Conservation (phyloP, 2,113 vertebrate species). For the Vimba vimba region DNA sequence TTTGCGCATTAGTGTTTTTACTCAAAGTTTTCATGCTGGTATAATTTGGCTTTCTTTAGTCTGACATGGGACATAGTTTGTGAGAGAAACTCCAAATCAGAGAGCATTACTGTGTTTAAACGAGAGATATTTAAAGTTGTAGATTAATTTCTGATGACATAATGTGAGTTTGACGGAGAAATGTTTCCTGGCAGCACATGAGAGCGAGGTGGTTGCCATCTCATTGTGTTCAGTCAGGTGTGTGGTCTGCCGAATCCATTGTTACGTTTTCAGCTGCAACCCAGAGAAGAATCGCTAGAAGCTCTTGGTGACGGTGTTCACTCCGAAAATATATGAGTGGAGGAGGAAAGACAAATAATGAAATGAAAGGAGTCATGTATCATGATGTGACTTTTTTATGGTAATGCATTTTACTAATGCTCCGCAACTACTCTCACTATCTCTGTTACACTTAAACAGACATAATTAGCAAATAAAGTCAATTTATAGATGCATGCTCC, state of each 20-base stretch:
- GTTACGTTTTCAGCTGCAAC: background rate
- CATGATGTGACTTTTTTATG: constrained; percentile 3
- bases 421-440: background rate
- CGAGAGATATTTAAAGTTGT: background rate
- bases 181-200: constrained; percentile 26
- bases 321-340: background rate
- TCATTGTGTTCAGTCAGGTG: constrained; percentile 8
- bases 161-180: background rate
- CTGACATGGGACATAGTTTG: background rate
- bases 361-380: constrained; percentile 1
- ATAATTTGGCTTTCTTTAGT: background rate
- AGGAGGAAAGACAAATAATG: constrained; percentile 11
- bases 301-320: background rate
- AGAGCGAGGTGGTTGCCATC: constrained; percentile 18
- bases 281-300: background rate
- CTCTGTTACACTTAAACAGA: constrained; percentile 6
- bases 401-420: background rate
- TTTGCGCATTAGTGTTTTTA: background rate
- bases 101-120: background rate
- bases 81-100: background rate
- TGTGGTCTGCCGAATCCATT: constrained; percentile 20
- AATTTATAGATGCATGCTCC: background rate
- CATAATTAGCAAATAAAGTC: constrained; percentile 3
- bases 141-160: background rate
- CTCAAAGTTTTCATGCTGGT: background rate